Percentiles rank a stretch among this genome's conserved stretches.
These are phyloP conservation scores for Microplitis manilae DNA, from an alignment of 2,888 invertebrate genomes.

Conservation along the genomic window DNA sequence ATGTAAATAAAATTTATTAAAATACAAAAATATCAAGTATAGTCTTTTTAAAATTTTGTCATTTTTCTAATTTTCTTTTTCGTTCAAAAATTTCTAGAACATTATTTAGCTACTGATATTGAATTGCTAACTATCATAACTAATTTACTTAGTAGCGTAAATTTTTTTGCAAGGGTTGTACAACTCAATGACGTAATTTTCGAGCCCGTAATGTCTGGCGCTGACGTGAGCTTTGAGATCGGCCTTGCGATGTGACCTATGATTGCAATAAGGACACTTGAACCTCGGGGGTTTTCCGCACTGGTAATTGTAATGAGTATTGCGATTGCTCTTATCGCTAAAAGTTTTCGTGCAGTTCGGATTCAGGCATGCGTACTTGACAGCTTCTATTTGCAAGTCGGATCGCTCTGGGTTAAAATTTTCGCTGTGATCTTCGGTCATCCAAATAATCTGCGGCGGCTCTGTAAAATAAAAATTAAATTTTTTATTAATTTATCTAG, in stretches of 20 bases:
- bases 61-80: no score
- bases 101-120: no score
- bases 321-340: conserved; percentile 65
- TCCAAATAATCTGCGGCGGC: not conserved
- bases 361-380: conserved; percentile 20
- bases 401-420: no score
- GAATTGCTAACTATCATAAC: no score
- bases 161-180: conserved; percentile 30
- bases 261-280: conserved; percentile 67
- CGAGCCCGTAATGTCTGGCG: conserved; percentile 59
- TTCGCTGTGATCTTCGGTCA: not conserved
- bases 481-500: not conserved
- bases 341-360: conserved; percentile 61
- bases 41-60: no score
- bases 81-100: no score
- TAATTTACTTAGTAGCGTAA: not conserved
- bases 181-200: conserved; percentile 63
- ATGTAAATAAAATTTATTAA: no score
- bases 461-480: not conserved
- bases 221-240: conserved; percentile 66
- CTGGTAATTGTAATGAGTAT: conserved; percentile 65
- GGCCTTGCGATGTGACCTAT: conserved; percentile 65
- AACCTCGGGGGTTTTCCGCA: conserved; percentile 68
- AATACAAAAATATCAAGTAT: no score
- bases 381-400: not conserved